Evolutionary conservation across 2,888 invertebrate genomes (phyloP), one percentile per base, ranked within the genome.

Genomic region (Dermolepida albohirtum): DNA sequence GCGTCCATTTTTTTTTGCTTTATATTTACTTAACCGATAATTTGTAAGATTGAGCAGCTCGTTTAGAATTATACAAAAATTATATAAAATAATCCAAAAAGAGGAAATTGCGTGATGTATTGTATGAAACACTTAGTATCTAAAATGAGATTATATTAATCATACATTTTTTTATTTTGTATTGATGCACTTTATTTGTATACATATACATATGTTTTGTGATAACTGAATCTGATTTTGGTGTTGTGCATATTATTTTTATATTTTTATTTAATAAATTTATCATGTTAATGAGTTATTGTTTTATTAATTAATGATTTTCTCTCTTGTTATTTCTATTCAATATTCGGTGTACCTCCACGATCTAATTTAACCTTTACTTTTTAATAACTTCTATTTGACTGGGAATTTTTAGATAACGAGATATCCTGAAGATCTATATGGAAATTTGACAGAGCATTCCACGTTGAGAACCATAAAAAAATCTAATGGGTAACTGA

Each of bases 201-300:
- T n/a, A 41, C n/a, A 57, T 10, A 16, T 34, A 34, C 34, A 11
- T 54, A 54, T 40, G 17, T 44, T 39, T 62, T 62, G 59, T 62
- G 59, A 62, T 62, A 62, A 47, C 39, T 47, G 34, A 62, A 34
- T 62, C 14, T 47, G 17, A 55, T 62, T 39, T 62, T 62, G 59
- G 59, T 62, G 59, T 62, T 47, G 59, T 62, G 47, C 47, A 17
- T 14, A 59, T 62, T 59, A 59, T 59, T 59, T 62, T 62, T 62
- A 62, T 62, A 62, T 62, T 62, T 62, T 62, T 62, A 62, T 62
- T 62, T 62, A 62, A 62, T 62, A 62, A 62, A 62, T 62, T 47
- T 62, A 62, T 62, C 29, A 14, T 11, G 59, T 62, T 62, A 47
- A 62, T 41, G 52, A 52, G 34, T 8, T 49, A 7, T 2, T 17